These are phyloP conservation scores for Pheosia tremula DNA, from an alignment of 2,888 invertebrate species.

Conservation along the genomic window DNA sequence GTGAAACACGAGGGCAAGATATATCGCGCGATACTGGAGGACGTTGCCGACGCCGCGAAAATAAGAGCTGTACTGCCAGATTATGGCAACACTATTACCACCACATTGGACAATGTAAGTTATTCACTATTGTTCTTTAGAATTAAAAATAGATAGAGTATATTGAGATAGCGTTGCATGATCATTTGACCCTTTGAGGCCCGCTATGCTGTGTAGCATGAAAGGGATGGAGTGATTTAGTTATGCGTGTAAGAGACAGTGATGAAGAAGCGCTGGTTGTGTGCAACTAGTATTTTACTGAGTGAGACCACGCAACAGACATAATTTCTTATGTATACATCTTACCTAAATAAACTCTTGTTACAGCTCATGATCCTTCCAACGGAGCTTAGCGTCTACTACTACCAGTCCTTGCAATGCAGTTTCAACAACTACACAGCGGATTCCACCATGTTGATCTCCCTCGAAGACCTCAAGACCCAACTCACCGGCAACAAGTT, in stretches of 20 bases:
- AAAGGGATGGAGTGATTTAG: too few species aligned
- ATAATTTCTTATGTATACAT: too few species aligned
- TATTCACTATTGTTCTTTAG: not conserved
- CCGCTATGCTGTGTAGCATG: too few species aligned
- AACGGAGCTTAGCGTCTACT: slow-evolving; percentile 77
- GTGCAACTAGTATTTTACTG: too few species aligned
- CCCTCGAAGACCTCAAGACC: slow-evolving; percentile 79
- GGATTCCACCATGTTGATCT: slow-evolving; percentile 64
- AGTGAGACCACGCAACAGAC: too few species aligned
- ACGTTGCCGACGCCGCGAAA: slow-evolving; percentile 54
- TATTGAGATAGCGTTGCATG: too few species aligned
- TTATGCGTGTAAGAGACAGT: too few species aligned
- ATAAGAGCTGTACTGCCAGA: slow-evolving; percentile 70
- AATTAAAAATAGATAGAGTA: too few species aligned
- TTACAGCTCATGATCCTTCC: slow-evolving; percentile 81
- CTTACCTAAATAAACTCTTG: not conserved
- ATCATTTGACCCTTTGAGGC: too few species aligned
- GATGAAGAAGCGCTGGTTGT: too few species aligned
- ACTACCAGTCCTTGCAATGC: slow-evolving; percentile 78
- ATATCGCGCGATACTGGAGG: slow-evolving; percentile 70
- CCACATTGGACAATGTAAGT: slow-evolving; percentile 67
- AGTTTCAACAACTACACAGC: slow-evolving; percentile 75
- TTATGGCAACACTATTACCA: slow-evolving; percentile 66
- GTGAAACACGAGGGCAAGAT: slow-evolving; percentile 65
- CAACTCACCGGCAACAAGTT: slow-evolving; percentile 71